Evolutionary conservation across 2,113 vertebrate species (phyloP), one percentile per base, ranked within the genome.

Genomic region (Halcyon senegalensis): DNA sequence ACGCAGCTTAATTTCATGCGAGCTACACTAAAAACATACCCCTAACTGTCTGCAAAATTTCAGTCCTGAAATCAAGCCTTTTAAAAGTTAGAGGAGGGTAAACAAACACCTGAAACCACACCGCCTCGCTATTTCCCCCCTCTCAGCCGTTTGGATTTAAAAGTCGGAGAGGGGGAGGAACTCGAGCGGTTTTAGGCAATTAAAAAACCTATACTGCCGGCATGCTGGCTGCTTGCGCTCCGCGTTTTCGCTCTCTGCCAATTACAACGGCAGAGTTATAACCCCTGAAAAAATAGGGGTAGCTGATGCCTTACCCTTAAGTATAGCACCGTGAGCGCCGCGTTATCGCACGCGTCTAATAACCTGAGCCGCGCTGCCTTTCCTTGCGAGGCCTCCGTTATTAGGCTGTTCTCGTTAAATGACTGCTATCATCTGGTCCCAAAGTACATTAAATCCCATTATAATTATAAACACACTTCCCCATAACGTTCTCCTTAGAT

Each of bases 401-500:
- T 96, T 96, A 95, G 97, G 97, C 97, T 87, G 93, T 94, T 97
- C 93, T 97, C 83, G 95, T 97, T 94, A 98, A 98, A 97, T 79
- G 97, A 95, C 97, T 97, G 95, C 96, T 94, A 97, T 98, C 98
- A 97, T 98, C 97, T 97, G 98, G 84, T 97, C 97, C 97, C 98
- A 82, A 92, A 97, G 97, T 98, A 98, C 98, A 98, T 98, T 96
- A 98, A 98, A 97, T 97, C 97, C 97, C 97, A 97, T 98, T 98
- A 98, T 98, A 98, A 98, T 98, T 98, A 98, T 98, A 96, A 97
- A 97, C 98, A 98, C 97, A 96, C 97, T 97, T 97, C 94, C 96
- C 98, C 94, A 95, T 94, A 96, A 97, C 97, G 94, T 97, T 95
- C 95, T 33, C 94, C 90, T 97, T 96, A 95, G 97, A 97, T 97